These are phyloP conservation scores for Euthynnus affinis DNA, from an alignment of 2,797 vertebrate genomes.

Conservation along the genomic window DNA sequence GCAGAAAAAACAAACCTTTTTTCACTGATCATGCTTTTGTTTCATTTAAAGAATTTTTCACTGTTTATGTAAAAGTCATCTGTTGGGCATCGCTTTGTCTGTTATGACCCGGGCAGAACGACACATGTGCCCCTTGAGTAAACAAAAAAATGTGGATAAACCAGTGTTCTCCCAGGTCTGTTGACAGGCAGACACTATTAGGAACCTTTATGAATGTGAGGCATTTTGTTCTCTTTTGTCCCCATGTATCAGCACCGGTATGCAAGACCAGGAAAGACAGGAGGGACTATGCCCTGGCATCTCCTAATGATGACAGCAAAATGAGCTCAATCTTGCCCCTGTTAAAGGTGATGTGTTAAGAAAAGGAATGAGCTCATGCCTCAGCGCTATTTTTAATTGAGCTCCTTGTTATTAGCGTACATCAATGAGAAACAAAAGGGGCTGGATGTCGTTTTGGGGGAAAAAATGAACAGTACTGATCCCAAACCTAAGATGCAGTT, in stretches of 20 bases:
- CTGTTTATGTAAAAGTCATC: not conserved
- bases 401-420: constrained; percentile 9
- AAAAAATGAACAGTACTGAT: not conserved
- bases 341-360: constrained; percentile 11
- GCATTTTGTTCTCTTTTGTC: constrained; percentile 48
- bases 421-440: constrained; percentile 14
- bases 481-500: not conserved
- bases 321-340: not conserved
- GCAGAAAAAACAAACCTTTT: not conserved
- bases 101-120: constrained; percentile 4
- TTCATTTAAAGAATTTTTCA: not conserved
- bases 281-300: constrained; percentile 25
- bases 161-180: constrained; percentile 8
- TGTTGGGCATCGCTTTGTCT: not conserved
- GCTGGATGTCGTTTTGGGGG: not conserved
- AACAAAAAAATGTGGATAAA: constrained; percentile 33
- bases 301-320: constrained; percentile 30
- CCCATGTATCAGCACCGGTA: constrained; percentile 40
- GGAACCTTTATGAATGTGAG: constrained; percentile 26
- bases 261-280: constrained; percentile 17
- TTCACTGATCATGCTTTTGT: not conserved
- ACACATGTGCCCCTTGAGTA: not conserved
- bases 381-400: constrained; percentile 23
- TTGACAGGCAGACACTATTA: constrained; percentile 15
- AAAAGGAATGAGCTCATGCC: constrained; percentile 26